Percentiles rank a stretch among this genome's conserved stretches.
Conservation (phyloP, 2,113 vertebrate species). For the Brienomyrus brachyistius region DNA sequence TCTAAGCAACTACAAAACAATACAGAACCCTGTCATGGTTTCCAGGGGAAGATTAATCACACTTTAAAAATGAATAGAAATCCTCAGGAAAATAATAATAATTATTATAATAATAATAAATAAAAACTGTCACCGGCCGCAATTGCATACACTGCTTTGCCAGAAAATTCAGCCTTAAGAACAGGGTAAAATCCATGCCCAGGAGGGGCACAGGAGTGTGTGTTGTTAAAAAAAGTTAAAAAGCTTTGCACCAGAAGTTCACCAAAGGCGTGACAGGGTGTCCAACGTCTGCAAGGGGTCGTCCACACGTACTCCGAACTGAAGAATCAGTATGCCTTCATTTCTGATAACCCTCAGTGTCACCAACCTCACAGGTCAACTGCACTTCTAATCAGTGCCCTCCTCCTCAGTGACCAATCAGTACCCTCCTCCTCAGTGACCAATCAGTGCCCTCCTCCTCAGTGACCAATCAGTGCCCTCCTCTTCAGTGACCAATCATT, state of each 20-base stretch:
- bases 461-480: not conserved
- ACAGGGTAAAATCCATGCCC: not conserved
- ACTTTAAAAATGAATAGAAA: slow-evolving; percentile 29
- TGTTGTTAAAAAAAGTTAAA: not conserved
- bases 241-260: not conserved
- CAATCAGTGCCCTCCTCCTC: not conserved
- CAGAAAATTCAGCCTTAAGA: not conserved
- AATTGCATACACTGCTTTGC: not conserved
- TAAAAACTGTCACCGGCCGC: not conserved
- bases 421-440: not conserved
- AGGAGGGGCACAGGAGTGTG: not conserved
- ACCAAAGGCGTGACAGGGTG: not conserved
- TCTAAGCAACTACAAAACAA: slow-evolving; percentile 49
- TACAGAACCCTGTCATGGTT: slow-evolving; percentile 34
- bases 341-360: not conserved
- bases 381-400: not conserved
- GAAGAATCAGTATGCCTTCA: not conserved
- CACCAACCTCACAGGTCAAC: not conserved
- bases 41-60: slow-evolving; percentile 8
- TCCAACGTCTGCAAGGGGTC: not conserved
- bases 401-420: not conserved
- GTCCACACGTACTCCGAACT: not conserved
- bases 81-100: slow-evolving; percentile 23
- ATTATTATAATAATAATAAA: not conserved
- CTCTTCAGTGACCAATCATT: not conserved